Evolutionary conservation across 2,888 invertebrate genomes (phyloP).

Genomic region (Zeuzera pyrina): DNA sequence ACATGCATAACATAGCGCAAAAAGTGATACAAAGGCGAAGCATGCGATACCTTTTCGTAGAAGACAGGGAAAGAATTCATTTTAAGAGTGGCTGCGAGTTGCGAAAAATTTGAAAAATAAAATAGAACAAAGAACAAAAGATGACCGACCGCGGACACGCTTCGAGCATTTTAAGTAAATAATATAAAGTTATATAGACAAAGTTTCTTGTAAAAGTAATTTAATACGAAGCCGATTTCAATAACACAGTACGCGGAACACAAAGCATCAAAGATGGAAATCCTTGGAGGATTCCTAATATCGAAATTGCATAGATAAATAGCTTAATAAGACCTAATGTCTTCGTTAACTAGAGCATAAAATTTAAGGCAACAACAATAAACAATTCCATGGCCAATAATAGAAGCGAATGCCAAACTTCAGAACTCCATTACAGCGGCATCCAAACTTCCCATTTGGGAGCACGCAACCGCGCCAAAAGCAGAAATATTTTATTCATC

Average conservation of each 20-base stretch:
- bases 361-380: constrained; percentile 63
- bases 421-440: constrained; percentile 59
- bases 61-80: constrained; percentile 68
- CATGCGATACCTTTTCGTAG: constrained; percentile 69
- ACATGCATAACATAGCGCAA: constrained; percentile 50
- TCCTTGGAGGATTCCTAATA: too few relatives aligned
- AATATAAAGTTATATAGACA: constrained; percentile 19
- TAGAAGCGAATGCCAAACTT: constrained; percentile 64
- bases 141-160: constrained; percentile 32
- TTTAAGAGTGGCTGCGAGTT: constrained; percentile 50
- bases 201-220: too few relatives aligned
- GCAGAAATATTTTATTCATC: constrained; percentile 66
- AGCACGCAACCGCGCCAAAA: constrained; percentile 46
- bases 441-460: constrained; percentile 56
- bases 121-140: constrained; percentile 42
- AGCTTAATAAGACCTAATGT: constrained; percentile 48
- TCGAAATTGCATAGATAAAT: too few relatives aligned
- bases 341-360: constrained; percentile 45
- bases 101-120: constrained; percentile 55
- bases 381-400: constrained; percentile 52
- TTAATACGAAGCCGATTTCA: too few relatives aligned
- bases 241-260: too few relatives aligned
- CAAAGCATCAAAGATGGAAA: too few relatives aligned
- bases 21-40: constrained; percentile 71
- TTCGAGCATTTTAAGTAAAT: constrained; percentile 30